Percentiles rank a stretch among this genome's conserved stretches.
phyloP scores from a whole-genome alignment of 2,797 vertebrate species.

The Aratinga solstitialis region DNA sequence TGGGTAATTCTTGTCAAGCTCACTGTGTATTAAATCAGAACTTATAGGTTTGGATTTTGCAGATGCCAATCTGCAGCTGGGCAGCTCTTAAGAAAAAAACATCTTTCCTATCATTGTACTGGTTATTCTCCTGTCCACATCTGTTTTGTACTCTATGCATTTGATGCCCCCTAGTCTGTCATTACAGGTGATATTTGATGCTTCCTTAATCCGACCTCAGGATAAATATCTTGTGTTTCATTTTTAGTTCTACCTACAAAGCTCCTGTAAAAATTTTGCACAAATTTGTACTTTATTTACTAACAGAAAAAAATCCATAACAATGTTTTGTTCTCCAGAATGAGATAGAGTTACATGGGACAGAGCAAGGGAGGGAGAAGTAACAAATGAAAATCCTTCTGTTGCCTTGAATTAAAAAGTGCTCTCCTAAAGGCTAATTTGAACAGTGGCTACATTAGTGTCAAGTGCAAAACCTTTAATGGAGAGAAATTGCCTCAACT shows the following conservation, averaged over 20 bases:
- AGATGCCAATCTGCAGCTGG: neutral
- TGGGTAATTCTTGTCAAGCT: neutral
- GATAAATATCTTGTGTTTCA: neutral
- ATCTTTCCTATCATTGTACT: neutral
- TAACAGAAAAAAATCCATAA: neutral
- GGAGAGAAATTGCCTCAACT: conserved; percentile 60
- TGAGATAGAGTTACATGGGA: neutral
- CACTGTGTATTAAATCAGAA: neutral
- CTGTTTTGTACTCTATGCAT: neutral
- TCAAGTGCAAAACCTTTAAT: conserved; percentile 67
- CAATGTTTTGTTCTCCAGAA: neutral
- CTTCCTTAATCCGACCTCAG: neutral
- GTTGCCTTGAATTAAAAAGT: conserved; percentile 34
- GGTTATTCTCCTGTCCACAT: neutral
- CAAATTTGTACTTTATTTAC: neutral
- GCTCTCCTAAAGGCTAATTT: conserved; percentile 46
- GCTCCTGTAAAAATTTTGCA: neutral
- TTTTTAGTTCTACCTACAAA: neutral
- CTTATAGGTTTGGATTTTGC: neutral
- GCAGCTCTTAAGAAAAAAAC: neutral
- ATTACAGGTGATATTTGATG: neutral
- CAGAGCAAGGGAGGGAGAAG: neutral
- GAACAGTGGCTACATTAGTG: conserved; percentile 47
- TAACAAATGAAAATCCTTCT: conserved; percentile 61
- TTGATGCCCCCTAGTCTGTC: neutral